These are phyloP conservation scores for Epinotia demarniana DNA, from an alignment of 2,888 invertebrate species.

Conservation along the genomic window DNA sequence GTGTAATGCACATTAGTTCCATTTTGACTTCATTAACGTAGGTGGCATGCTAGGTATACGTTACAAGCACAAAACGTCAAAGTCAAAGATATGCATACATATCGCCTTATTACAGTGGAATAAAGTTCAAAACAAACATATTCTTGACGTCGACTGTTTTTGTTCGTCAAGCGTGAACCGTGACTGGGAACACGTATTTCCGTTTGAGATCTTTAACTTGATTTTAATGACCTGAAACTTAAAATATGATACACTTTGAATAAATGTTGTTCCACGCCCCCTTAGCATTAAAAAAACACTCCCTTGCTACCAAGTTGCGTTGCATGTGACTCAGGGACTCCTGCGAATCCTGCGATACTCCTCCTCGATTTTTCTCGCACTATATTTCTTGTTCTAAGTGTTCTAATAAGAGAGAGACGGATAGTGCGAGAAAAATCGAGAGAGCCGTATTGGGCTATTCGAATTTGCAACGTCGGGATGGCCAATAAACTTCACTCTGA, in stretches of 20 bases:
- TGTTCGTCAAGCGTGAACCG: slow-evolving; percentile 35
- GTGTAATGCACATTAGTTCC: slow-evolving; percentile 38
- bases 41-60: slow-evolving; percentile 10
- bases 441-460: no score
- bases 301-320: no score
- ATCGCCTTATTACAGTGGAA: background rate
- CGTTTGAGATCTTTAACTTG: slow-evolving; percentile 9
- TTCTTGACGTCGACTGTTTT: background rate
- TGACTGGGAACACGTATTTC: slow-evolving; percentile 20
- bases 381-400: no score
- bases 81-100: background rate
- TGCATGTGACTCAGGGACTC: no score
- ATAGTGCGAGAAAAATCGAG: no score
- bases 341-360: no score
- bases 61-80: background rate
- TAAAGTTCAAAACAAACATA: background rate
- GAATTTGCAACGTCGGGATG: no score
- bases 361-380: no score
- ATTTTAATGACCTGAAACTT: background rate
- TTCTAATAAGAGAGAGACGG: no score
- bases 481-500: no score
- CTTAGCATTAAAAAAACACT: no score
- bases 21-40: slow-evolving; percentile 42
- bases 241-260: background rate
- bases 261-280: background rate